Evolutionary conservation across 2,797 vertebrate species (phyloP).

Genomic region (Chloroceryle inda): DNA sequence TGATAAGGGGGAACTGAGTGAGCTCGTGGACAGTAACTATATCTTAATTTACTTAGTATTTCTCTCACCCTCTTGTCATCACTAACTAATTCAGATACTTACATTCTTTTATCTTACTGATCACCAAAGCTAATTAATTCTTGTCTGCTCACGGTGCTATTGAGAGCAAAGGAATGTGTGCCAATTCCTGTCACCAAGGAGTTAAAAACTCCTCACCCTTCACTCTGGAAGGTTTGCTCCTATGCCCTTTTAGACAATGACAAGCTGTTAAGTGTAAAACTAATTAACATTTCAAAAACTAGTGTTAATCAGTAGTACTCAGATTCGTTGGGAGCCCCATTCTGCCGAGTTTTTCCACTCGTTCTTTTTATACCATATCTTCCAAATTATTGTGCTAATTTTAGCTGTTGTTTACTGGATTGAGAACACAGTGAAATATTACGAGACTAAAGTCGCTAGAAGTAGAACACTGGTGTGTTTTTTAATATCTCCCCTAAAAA

Average conservation of each 20-base stretch:
- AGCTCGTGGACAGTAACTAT: neutral
- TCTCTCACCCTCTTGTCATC: conserved; percentile 44
- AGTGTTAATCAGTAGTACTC: conserved; percentile 80
- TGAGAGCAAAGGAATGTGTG: conserved; percentile 67
- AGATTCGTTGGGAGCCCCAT: conserved; percentile 72
- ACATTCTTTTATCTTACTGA: conserved; percentile 74
- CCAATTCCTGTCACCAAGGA: conserved; percentile 71
- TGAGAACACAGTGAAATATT: conserved; percentile 28
- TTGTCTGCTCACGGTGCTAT: conserved; percentile 67
- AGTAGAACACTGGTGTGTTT: neutral
- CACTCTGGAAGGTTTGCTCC: conserved; percentile 77
- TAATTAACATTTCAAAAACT: conserved; percentile 89
- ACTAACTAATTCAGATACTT: conserved; percentile 59
- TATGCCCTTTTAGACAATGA: conserved; percentile 83
- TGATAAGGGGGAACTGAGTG: neutral
- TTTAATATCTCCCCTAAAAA: neutral
- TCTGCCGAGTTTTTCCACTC: conserved; percentile 53
- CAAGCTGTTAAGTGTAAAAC: conserved; percentile 81
- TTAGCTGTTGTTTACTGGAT: conserved; percentile 57
- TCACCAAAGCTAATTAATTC: conserved; percentile 82
- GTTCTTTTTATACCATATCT: conserved; percentile 72
- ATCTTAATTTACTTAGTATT: conserved; percentile 53
- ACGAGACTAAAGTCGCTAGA: neutral
- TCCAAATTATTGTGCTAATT: conserved; percentile 74
- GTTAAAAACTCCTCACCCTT: conserved; percentile 78